Base-by-base conservation (phyloP, 2,113 vertebrate species). In the Trichomycterus rosablanca region DNA sequence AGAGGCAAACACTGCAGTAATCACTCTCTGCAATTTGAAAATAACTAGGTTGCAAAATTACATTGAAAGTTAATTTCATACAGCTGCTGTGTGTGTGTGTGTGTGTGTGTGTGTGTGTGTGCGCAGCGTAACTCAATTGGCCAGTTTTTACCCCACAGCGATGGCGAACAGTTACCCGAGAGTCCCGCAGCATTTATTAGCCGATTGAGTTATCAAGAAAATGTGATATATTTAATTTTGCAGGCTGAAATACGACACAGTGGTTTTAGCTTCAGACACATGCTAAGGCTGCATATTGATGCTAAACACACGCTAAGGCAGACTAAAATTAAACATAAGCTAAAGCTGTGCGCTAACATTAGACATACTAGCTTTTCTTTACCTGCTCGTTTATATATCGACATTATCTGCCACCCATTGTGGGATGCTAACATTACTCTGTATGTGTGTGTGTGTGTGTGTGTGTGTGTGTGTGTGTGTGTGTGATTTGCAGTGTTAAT, bases 21-120 rank as follows among this genome's bases (percentile, higher is more conserved):
- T 86, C 84, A 85, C 57, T 76, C 77, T 61, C 67, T 81, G 74
- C 78, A 86, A 84, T 85, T 84, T 82, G 75, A 83, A 84, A 86
- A 81, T 77, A 83, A 87, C 78, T 82, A 72, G 72, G 71, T 83
- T 85, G 80, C 82, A 80, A 84, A 82, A 86, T 85, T 74, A 75
- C 80, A 75, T 80, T 78, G 79, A 72, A 52, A 72, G 76, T 73
- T 85, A 83, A 86, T 87, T 85, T 84, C 68, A 73, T 75, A 68
- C 76, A 76, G 75, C 78, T 83, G 76, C 3, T 9, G 70, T n/a
- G 67, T 42, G 51, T n/a, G 54, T 18, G 20, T 15, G 64, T 52
- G 74, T 71, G 70, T 19, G 18, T 44, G 42, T 52, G 30, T 53
- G 15, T 35, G 30, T 12, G 3, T 7, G 20, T 12, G 1, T 59